Percentiles rank a stretch among this genome's conserved stretches.
These are phyloP conservation scores for Clunio marinus DNA, from an alignment of 2,888 invertebrate genomes.

Conservation along the genomic window DNA sequence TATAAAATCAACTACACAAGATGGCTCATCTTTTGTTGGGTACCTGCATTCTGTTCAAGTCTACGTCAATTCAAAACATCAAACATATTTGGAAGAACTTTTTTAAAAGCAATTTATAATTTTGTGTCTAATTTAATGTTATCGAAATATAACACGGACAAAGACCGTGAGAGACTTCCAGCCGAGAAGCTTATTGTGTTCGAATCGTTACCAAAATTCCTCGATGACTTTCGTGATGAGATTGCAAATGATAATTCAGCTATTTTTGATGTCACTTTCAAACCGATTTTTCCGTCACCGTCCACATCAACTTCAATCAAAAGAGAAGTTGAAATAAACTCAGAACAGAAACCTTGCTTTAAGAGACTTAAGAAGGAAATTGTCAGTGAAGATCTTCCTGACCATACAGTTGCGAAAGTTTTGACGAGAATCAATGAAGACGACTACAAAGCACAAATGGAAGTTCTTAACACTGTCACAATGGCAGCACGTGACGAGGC, in stretches of 20 bases:
- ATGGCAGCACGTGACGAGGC: conserved; percentile 77
- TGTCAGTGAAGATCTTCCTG: conserved; percentile 63
- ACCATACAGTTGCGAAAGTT: conserved; percentile 74
- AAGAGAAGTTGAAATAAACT: conserved; percentile 44
- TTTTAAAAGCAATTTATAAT: conserved; percentile 21
- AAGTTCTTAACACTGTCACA: conserved; percentile 22
- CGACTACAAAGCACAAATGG: conserved; percentile 53
- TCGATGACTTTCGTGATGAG: conserved; percentile 83
- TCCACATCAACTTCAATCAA: background rate
- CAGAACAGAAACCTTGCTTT: conserved; percentile 44
- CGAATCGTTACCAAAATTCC: conserved; percentile 87
- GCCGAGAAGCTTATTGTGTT: conserved; percentile 75
- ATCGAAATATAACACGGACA: conserved; percentile 42
- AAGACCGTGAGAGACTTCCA: conserved; percentile 72
- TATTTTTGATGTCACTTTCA: conserved; percentile 91
- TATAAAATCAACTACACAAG: conserved; percentile 70
- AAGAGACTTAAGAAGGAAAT: conserved; percentile 47
- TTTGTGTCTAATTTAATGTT: conserved; percentile 29
- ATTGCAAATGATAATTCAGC: conserved; percentile 80
- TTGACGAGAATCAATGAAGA: conserved; percentile 79
- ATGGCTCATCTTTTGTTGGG: conserved; percentile 94
- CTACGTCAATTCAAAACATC: conserved; percentile 87
- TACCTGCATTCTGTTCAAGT: conserved; percentile 92
- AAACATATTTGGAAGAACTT: conserved; percentile 69
- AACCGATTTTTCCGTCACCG: conserved; percentile 51